Evolutionary conservation across 2,888 invertebrate species (phyloP), one percentile per base, ranked within the genome.

Genomic region (Strigamia transsilvanica): DNA sequence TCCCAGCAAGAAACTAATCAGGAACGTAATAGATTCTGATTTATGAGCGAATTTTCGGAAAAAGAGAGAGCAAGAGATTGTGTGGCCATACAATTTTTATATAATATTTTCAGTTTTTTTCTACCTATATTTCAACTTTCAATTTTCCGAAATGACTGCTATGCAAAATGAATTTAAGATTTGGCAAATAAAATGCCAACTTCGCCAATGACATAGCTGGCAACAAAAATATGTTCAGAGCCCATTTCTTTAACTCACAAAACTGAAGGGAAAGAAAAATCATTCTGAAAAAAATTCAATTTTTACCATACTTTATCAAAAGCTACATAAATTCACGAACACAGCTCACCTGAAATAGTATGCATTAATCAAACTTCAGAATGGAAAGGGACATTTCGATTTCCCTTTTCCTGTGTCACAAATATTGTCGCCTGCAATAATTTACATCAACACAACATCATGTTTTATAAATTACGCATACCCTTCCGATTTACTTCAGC

Each of bases 101-200:
- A n/a, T 46, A 46, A 46, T 46, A 46, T 46, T 46, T 46, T 46
- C 46, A 7, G 12, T 46, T 46, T 46, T 46, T 46, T 46, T 46
- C 46, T 12, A 46, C 46, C 5, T 46, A 46, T 46, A 46, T 46
- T 46, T 46, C 46, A 13, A 46, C 13, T 46, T 46, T 46, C 46
- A 46, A 46, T 46, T 46, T 46, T 46, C 46, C n/a, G n/a, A 46
- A 46, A 46, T 46, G 46, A 46, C 46, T 46, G 46, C 46, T 46
- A 46, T 46, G 46, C 46, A 46, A 46, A 46, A 46, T 46, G 46
- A 46, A 46, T 46, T 46, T 46, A n/a, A 46, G 46, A 46, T 46
- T 46, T 46, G 46, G 46, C 46, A 46, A 46, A 46, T 46, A 46
- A 46, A 46, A 46, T 46, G 46, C 46, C 46, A 46, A 46, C 46